These are phyloP conservation scores for Cosmorhoe ocellata DNA, from an alignment of 2,888 invertebrate species.

Conservation along the genomic window DNA sequence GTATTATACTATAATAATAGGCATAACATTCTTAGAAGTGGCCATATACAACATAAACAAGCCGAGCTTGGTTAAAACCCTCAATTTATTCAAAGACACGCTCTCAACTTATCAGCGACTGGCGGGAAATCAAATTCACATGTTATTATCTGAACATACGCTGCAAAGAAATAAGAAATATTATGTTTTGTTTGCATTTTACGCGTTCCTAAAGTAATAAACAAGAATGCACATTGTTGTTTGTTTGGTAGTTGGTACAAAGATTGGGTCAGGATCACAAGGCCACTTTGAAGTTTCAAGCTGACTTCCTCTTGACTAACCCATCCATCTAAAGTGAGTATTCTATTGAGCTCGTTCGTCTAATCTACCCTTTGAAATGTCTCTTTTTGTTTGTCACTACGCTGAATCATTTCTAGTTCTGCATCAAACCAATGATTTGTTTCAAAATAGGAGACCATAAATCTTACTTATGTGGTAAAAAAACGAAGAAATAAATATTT, in stretches of 20 bases:
- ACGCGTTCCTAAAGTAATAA: background rate
- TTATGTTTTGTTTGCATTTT: background rate
- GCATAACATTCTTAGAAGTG: constrained; percentile 1
- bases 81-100: constrained; percentile 64
- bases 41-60: constrained; percentile 40
- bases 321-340: background rate
- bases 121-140: constrained; percentile 46
- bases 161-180: background rate
- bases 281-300: background rate
- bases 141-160: constrained; percentile 3
- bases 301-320: background rate
- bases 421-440: no score
- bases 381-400: no score
- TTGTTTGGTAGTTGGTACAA: no score
- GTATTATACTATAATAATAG: no score
- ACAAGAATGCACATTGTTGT: no score
- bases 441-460: no score
- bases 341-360: background rate
- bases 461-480: no score
- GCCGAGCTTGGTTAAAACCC: constrained; percentile 22
- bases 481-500: no score
- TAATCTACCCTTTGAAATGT: background rate
- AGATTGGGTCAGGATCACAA: no score
- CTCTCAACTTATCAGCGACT: constrained; percentile 60
- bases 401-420: no score